phyloP scores from a whole-genome alignment of 1,140 invertebrate genomes.

The Psilanteris sp. region DNA sequence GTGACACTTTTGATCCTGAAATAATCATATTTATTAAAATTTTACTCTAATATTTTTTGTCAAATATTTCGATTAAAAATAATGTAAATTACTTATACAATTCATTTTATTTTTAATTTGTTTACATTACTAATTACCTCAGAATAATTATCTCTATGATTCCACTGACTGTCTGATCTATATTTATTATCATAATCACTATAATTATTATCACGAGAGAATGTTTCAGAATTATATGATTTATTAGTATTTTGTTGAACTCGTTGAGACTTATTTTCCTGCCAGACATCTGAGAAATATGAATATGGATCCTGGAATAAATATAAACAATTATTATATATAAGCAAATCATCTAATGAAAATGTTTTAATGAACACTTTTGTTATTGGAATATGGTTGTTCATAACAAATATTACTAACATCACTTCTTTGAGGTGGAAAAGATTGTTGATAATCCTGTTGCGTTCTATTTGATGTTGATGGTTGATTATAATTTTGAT shows the following conservation, averaged over 20 bases:
- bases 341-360: background rate
- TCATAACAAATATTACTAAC: slow-evolving; percentile 69
- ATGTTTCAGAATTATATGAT: slow-evolving; percentile 64
- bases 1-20: slow-evolving; percentile 68
- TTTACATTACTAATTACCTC: too few species aligned
- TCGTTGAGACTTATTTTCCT: slow-evolving; percentile 75
- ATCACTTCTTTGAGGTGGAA: slow-evolving; percentile 71
- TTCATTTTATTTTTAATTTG: too few species aligned
- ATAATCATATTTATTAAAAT: background rate
- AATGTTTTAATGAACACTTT: too few species aligned
- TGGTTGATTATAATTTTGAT: slow-evolving; percentile 68
- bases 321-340: slow-evolving; percentile 1
- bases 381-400: too few species aligned
- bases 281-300: slow-evolving; percentile 79
- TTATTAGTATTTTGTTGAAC: slow-evolving; percentile 41
- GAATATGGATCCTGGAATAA: slow-evolving; percentile 75
- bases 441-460: slow-evolving; percentile 67
- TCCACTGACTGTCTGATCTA: slow-evolving; percentile 71
- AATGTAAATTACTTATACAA: too few species aligned
- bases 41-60: too few species aligned
- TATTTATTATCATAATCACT: slow-evolving; percentile 71
- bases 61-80: background rate
- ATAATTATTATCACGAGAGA: slow-evolving; percentile 70
- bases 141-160: slow-evolving; percentile 70
- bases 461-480: slow-evolving; percentile 30